These are phyloP conservation scores for Archivesica marissinica DNA, from an alignment of 1,140 invertebrate genomes.

Conservation along the genomic window DNA sequence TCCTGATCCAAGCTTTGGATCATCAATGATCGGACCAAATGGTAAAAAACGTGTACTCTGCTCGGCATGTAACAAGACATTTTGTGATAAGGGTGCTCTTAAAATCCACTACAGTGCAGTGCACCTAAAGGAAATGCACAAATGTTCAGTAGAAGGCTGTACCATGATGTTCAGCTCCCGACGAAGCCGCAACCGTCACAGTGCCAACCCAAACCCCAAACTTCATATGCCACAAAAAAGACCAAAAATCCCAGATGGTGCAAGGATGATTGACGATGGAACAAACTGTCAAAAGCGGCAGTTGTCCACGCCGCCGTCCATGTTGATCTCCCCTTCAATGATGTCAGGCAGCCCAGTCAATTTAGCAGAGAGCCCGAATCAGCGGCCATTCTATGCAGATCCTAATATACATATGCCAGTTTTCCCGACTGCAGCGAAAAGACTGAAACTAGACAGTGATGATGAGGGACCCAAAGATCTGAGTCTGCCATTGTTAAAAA, in stretches of 20 bases:
- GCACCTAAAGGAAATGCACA: constrained; percentile 99
- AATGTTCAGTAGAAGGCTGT: constrained; percentile 99
- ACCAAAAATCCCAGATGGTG: constrained; percentile 75
- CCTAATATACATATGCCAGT: constrained; percentile 77
- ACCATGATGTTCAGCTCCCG: constrained; percentile 99
- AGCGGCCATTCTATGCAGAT: constrained; percentile 77
- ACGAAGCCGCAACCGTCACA: constrained; percentile 97
- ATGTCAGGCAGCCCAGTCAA: constrained; percentile 48
- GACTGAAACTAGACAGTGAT: constrained; percentile 72
- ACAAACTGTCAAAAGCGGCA: constrained; percentile 54
- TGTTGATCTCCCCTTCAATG: constrained; percentile 74
- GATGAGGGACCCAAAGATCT: constrained; percentile 74
- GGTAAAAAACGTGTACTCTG: constrained; percentile 96
- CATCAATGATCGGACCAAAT: constrained; percentile 81
- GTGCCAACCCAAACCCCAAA: constrained; percentile 99
- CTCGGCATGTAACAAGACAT: constrained; percentile 99
- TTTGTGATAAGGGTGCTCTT: constrained; percentile 98
- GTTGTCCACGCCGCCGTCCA: constrained; percentile 70
- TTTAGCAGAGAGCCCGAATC: constrained; percentile 64
- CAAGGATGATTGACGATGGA: constrained; percentile 72
- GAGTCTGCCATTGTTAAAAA: constrained; percentile 64
- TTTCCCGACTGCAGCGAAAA: constrained; percentile 77
- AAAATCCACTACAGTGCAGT: constrained; percentile 99
- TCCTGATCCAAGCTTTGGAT: constrained; percentile 86
- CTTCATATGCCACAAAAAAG: constrained; percentile 94